Percentiles rank a stretch among this genome's conserved stretches.
Conservation (phyloP, 2,113 vertebrate species). For the Brienomyrus longianalis region DNA sequence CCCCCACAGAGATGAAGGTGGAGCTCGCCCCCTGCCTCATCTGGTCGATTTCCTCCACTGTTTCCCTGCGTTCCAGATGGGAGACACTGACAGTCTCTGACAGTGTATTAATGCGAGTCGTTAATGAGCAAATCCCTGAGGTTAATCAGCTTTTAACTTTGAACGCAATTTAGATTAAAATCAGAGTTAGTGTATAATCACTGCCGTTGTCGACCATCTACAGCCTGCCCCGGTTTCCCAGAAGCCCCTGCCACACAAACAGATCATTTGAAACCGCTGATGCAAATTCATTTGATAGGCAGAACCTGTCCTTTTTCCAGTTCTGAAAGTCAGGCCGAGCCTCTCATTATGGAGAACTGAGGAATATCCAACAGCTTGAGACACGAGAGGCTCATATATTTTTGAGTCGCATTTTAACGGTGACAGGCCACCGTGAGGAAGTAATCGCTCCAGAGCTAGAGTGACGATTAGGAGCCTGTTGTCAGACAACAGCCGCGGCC, state of each 20-base stretch:
- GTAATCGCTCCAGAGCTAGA: conserved; percentile 37
- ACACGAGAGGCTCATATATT: conserved; percentile 69
- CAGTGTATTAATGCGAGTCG: conserved; percentile 41
- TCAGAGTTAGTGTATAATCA: conserved; percentile 50
- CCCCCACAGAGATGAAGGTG: conserved; percentile 52
- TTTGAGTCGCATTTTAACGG: conserved; percentile 54
- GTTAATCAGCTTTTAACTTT: conserved; percentile 65
- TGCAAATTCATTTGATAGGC: neutral
- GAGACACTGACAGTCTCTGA: conserved; percentile 54
- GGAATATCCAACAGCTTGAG: conserved; percentile 62
- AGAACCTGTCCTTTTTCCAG: conserved; percentile 3
- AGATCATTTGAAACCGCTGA: neutral
- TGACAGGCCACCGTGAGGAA: conserved; percentile 20
- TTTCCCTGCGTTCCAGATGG: conserved; percentile 51
- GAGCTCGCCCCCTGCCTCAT: conserved; percentile 52
- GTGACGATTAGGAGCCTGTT: conserved; percentile 56
- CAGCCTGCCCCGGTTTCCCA: conserved; percentile 61
- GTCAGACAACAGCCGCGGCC: conserved; percentile 55
- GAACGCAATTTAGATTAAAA: conserved; percentile 46
- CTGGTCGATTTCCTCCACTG: conserved; percentile 60
- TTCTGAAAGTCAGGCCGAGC: neutral
- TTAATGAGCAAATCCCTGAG: conserved; percentile 55
- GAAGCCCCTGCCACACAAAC: conserved; percentile 58
- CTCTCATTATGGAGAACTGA: neutral
- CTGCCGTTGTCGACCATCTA: conserved; percentile 45